phyloP scores from a whole-genome alignment of 1,140 invertebrate species.

The Aphelinus certus region DNA sequence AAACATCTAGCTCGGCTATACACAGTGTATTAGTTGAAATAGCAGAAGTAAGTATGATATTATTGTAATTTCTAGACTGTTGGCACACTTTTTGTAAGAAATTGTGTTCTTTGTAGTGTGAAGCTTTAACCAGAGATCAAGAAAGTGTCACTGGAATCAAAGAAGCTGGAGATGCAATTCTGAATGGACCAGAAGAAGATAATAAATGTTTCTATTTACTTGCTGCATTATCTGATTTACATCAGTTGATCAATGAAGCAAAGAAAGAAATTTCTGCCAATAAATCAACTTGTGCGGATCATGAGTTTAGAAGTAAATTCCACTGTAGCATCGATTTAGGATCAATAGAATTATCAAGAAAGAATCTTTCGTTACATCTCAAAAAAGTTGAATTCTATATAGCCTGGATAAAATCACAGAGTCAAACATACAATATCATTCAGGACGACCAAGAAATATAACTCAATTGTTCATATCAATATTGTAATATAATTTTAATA shows the following conservation, averaged over 20 bases:
- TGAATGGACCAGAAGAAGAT: conserved; percentile 61
- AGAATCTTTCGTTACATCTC: conserved; percentile 67
- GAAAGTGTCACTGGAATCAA: conserved; percentile 55
- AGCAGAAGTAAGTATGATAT: conserved; percentile 62
- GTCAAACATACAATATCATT: conserved; percentile 19
- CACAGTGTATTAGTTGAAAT: conserved; percentile 71
- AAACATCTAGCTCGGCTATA: conserved; percentile 69
- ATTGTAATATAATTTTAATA: background rate
- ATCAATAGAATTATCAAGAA: conserved; percentile 65
- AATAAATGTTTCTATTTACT: conserved; percentile 64
- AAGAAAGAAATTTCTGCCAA: conserved; percentile 56
- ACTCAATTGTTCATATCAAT: background rate
- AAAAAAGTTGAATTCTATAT: conserved; percentile 79
- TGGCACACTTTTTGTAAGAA: no score
- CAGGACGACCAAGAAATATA: conserved; percentile 12
- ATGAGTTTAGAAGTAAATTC: conserved; percentile 68
- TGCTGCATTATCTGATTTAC: conserved; percentile 71
- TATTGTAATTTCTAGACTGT: conserved; percentile 18
- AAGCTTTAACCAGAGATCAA: conserved; percentile 56
- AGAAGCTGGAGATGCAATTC: conserved; percentile 61
- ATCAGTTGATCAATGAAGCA: conserved; percentile 65
- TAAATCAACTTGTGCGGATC: conserved; percentile 50
- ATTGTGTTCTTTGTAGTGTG: conserved; percentile 54
- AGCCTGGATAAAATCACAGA: conserved; percentile 67
- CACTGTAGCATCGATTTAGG: conserved; percentile 59